Evolutionary conservation across 2,888 invertebrate genomes (phyloP).

Genomic region (Diabrotica balteata): DNA sequence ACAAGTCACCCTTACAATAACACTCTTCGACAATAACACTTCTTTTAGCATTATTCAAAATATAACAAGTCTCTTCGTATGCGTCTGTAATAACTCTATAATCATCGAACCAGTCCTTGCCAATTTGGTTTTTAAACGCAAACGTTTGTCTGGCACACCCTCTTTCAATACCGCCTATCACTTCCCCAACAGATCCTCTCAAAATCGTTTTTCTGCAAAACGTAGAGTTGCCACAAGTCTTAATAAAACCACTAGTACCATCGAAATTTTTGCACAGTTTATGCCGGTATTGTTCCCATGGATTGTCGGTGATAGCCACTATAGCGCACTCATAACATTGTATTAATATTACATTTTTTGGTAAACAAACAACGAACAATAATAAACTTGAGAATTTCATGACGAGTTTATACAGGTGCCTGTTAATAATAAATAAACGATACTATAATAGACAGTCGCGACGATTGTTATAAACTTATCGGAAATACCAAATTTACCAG

Average conservation of each 20-base stretch:
- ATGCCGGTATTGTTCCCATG: slow-evolving; percentile 12
- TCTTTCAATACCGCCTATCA: slow-evolving; percentile 34
- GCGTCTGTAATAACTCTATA: slow-evolving; percentile 32
- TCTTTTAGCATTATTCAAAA: slow-evolving; percentile 30
- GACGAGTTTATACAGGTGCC: background rate
- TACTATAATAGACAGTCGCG: too few relatives aligned
- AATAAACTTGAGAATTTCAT: background rate
- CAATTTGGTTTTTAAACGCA: slow-evolving; percentile 20
- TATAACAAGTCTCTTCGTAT: slow-evolving; percentile 35
- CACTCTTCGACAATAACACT: slow-evolving; percentile 36
- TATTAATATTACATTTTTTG: slow-evolving; percentile 6
- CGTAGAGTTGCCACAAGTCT: slow-evolving; percentile 40
- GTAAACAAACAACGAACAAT: background rate
- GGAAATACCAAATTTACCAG: too few relatives aligned
- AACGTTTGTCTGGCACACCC: slow-evolving; percentile 40
- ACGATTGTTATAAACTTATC: too few relatives aligned
- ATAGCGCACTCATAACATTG: slow-evolving; percentile 34
- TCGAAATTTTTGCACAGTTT: slow-evolving; percentile 40
- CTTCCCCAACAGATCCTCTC: slow-evolving; percentile 23
- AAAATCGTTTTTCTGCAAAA: slow-evolving; percentile 38
- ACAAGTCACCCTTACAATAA: slow-evolving; percentile 39
- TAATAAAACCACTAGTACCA: slow-evolving; percentile 34
- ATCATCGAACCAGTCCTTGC: slow-evolving; percentile 25
- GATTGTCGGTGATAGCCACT: slow-evolving; percentile 28
- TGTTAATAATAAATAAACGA: too few relatives aligned